phyloP scores from a whole-genome alignment of 2,113 vertebrate species.

The Mungos mungo region DNA sequence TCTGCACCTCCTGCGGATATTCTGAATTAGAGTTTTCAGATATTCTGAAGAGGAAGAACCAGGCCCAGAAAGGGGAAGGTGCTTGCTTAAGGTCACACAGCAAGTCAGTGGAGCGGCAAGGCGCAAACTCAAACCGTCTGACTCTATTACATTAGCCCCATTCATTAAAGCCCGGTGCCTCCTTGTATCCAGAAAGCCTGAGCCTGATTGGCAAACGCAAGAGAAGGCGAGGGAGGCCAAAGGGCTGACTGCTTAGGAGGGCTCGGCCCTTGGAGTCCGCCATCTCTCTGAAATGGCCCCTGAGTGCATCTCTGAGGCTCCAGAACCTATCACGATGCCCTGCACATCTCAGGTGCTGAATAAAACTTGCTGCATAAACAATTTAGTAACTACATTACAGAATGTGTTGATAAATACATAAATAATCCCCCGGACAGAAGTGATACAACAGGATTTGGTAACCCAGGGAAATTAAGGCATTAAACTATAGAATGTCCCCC shows the following conservation, averaged over 20 bases:
- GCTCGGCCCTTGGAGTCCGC: neutral
- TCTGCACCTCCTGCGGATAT: neutral
- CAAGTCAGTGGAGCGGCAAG: neutral
- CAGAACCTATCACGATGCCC: neutral
- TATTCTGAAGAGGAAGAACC: neutral
- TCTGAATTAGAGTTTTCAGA: neutral
- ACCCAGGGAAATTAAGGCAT: neutral
- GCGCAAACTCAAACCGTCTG: neutral
- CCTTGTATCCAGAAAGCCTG: neutral
- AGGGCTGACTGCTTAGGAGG: neutral
- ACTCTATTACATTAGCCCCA: neutral
- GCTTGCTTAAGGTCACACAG: neutral
- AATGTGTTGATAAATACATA: neutral
- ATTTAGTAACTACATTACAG: neutral
- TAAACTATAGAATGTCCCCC: constrained; percentile 24
- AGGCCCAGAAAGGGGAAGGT: neutral
- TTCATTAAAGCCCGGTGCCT: neutral
- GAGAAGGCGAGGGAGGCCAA: neutral
- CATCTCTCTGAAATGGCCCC: neutral
- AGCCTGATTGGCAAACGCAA: rapidly evolving
- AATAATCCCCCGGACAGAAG: constrained; percentile 47
- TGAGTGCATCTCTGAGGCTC: neutral
- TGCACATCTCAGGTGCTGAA: neutral
- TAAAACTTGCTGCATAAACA: neutral
- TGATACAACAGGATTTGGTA: constrained; percentile 39